Conservation (phyloP, 2,113 vertebrate species). For the Nycticebus coucang region DNA sequence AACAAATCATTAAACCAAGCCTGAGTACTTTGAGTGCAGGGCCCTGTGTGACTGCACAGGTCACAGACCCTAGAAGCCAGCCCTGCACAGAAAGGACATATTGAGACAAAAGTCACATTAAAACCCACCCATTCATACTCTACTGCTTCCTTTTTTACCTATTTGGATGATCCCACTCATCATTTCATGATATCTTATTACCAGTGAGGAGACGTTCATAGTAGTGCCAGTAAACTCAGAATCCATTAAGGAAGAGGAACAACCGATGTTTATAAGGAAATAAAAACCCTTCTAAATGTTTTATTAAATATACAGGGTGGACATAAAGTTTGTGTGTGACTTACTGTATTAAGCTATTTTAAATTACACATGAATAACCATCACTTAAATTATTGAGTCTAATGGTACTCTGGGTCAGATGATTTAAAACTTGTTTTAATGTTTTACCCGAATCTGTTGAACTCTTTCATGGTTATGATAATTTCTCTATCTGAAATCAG, state of each 20-base stretch:
- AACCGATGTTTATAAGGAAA: background rate
- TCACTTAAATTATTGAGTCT: slow-evolving; percentile 22
- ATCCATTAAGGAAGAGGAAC: background rate
- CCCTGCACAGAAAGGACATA: background rate
- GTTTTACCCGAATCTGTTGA: slow-evolving; percentile 32
- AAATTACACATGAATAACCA: background rate
- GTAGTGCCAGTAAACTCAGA: background rate
- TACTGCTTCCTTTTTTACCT: background rate
- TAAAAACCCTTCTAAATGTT: background rate
- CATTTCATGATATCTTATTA: background rate
- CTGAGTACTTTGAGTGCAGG: background rate
- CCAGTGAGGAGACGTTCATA: background rate
- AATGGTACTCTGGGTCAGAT: background rate
- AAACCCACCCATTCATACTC: background rate
- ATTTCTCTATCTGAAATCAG: slow-evolving; percentile 37
- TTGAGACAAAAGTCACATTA: background rate
- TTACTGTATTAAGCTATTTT: too few relatives aligned
- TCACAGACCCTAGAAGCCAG: background rate
- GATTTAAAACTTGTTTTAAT: slow-evolving; percentile 51
- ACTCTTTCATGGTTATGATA: background rate
- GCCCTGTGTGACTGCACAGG: background rate
- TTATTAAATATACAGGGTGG: slow-evolving; percentile 5
- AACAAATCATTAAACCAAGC: background rate
- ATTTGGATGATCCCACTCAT: background rate
- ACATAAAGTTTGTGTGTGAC: too few relatives aligned